Evolutionary conservation across 1,140 invertebrate genomes (phyloP).

Genomic region (Pollicipes pollicipes): DNA sequence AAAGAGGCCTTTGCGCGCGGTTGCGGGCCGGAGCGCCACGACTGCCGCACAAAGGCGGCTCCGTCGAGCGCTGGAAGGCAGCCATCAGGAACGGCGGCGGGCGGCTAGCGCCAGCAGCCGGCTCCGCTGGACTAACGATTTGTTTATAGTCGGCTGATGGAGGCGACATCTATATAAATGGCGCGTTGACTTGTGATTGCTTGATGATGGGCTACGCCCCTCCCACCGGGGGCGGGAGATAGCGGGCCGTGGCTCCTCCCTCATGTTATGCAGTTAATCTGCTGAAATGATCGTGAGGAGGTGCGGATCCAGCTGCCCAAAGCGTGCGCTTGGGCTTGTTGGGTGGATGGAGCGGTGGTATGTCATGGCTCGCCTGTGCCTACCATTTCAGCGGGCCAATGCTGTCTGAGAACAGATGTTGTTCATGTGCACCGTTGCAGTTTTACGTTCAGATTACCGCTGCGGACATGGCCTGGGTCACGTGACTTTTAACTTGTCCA

Average conservation of each 20-base stretch:
- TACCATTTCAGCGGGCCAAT: too few relatives aligned
- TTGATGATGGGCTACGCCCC: neutral
- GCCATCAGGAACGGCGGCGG: too few relatives aligned
- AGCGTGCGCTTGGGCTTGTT: neutral
- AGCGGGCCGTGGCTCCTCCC: neutral
- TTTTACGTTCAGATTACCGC: too few relatives aligned
- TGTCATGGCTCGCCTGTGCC: too few relatives aligned
- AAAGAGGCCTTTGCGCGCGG: neutral
- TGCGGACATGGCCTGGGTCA: too few relatives aligned
- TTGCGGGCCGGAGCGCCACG: too few relatives aligned
- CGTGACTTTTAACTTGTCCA: too few relatives aligned
- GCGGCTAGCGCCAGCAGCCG: neutral
- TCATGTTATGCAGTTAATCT: conserved; percentile 2
- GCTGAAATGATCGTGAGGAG: neutral
- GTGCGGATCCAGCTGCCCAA: neutral
- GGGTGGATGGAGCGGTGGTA: neutral
- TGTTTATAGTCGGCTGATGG: conserved; percentile 1
- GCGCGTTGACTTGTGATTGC: conserved; percentile 3
- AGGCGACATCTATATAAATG: conserved; percentile 4
- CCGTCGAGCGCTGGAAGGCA: neutral
- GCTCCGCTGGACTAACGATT: neutral
- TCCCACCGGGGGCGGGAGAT: neutral
- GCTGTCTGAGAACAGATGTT: too few relatives aligned
- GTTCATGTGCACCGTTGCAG: too few relatives aligned
- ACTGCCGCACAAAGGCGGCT: neutral